Base-by-base conservation (phyloP, 1,140 invertebrate genomes). In the Centruroides vittatus region DNA sequence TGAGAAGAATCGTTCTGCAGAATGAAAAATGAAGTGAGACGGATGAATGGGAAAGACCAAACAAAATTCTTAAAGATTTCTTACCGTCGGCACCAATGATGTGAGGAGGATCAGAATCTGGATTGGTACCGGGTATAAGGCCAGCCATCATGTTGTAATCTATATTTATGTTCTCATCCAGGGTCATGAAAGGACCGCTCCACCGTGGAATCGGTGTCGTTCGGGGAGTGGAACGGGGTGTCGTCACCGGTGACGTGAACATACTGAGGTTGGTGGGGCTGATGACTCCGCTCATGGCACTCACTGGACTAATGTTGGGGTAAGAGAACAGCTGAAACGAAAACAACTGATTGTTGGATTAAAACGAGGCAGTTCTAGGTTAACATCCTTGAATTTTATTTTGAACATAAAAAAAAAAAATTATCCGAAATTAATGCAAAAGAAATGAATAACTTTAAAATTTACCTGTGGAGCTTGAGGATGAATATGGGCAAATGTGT, bases 61-160 rank as follows among this genome's bases (percentile, higher is more conserved):
- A n/a, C 4, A 35, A 41, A 41, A 41, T 41, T 41, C 41, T 6
- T 6, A 41, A 8, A 41, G 8, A 41, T 41, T 41, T 58, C 50
- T 70, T 70, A 81, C 83, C 82, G 72, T 86, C 84, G 23, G 63
- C 60, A 69, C 85, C 84, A 73, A 87, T 82, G 65, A 86, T 74
- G 57, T 83, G 81, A 61, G 84, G 81, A 61, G 84, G 79, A 65
- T 81, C 81, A 34, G 80, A 75, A 70, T 85, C 84, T 52, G 78
- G 68, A 71, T 77, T 78, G 23, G 64, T 50, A 9, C 60, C 55
- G 61, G 81, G 78, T 67, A 88, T 79, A 68, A 87, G 84, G 52
- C 86, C 83, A 13, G 93, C 88, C 82, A 80, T 76, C 72, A 88
- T 91, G 69, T 85, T 88, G 75, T 95, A 94, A 74, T 96, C 92